These are phyloP conservation scores for Diarsia rubi DNA, from an alignment of 2,888 invertebrate species.

Conservation along the genomic window DNA sequence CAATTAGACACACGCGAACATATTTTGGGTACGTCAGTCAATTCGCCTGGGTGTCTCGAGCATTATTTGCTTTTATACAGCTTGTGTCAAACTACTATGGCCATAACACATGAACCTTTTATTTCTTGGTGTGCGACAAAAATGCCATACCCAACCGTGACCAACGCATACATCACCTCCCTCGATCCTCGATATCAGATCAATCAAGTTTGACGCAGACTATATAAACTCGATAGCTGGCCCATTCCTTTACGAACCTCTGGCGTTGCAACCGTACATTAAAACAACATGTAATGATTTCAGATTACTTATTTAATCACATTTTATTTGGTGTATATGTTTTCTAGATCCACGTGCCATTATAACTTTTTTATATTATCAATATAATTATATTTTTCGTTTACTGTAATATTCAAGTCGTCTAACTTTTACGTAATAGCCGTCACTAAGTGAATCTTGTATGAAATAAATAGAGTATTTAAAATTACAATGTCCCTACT, in stretches of 20 bases:
- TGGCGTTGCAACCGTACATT: slow-evolving; percentile 64
- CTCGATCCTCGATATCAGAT: neutral
- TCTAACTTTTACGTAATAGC: slow-evolving; percentile 37
- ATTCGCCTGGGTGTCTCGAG: neutral
- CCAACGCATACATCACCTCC: neutral
- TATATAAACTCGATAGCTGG: slow-evolving; percentile 8
- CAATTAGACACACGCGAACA: slow-evolving; percentile 20
- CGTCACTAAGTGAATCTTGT: slow-evolving; percentile 48
- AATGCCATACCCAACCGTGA: neutral
- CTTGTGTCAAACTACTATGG: slow-evolving; percentile 11
- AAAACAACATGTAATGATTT: slow-evolving; percentile 68
- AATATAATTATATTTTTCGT: slow-evolving; percentile 26
- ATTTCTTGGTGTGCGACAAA: neutral
- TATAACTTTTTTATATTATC: slow-evolving; percentile 29
- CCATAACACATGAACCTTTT: neutral
- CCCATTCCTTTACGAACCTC: slow-evolving; percentile 49
- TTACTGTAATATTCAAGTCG: slow-evolving; percentile 37
- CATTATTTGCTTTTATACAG: slow-evolving; percentile 26
- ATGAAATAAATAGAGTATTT: slow-evolving; percentile 61
- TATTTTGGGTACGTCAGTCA: slow-evolving; percentile 5
- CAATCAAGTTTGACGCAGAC: slow-evolving; percentile 6
- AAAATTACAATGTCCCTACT: slow-evolving; percentile 60
- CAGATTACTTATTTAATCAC: slow-evolving; percentile 71
- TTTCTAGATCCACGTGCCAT: slow-evolving; percentile 66
- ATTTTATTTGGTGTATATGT: slow-evolving; percentile 75